phyloP scores from a whole-genome alignment of 2,888 invertebrate species.

The Brachyptera putata region DNA sequence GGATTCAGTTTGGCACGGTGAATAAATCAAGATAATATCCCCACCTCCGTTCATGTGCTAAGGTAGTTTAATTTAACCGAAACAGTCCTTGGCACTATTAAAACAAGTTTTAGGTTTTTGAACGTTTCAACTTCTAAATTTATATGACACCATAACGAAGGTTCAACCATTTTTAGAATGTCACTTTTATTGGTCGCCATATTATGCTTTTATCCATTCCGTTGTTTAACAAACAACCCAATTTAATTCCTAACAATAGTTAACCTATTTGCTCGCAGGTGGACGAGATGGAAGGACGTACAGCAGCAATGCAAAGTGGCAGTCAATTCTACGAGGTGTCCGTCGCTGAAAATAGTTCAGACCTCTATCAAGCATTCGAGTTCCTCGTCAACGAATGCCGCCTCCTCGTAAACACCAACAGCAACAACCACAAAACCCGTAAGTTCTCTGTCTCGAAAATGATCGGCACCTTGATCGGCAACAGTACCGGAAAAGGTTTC shows the following conservation, averaged over 20 bases:
- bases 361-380: conserved; percentile 70
- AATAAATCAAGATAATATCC: too few relatives aligned
- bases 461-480: conserved; percentile 69
- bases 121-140: too few relatives aligned
- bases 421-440: conserved; percentile 48
- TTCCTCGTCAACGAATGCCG: conserved; percentile 63
- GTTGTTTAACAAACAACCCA: neutral
- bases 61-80: too few relatives aligned
- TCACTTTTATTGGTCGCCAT: too few relatives aligned
- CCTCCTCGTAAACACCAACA: conserved; percentile 47
- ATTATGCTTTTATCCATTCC: too few relatives aligned
- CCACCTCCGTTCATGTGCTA: too few relatives aligned
- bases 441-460: conserved; percentile 77
- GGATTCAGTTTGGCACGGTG: too few relatives aligned
- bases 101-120: too few relatives aligned
- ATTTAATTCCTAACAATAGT: neutral
- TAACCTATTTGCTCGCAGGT: conserved; percentile 52
- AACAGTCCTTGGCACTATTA: too few relatives aligned
- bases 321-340: conserved; percentile 78
- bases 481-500: conserved; percentile 42
- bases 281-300: conserved; percentile 65
- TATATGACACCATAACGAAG: too few relatives aligned
- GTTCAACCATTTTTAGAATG: too few relatives aligned
- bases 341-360: conserved; percentile 71
- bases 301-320: conserved; percentile 60